These are phyloP conservation scores for Danio tinwini DNA, from an alignment of 2,797 vertebrate genomes.

Conservation along the genomic window DNA sequence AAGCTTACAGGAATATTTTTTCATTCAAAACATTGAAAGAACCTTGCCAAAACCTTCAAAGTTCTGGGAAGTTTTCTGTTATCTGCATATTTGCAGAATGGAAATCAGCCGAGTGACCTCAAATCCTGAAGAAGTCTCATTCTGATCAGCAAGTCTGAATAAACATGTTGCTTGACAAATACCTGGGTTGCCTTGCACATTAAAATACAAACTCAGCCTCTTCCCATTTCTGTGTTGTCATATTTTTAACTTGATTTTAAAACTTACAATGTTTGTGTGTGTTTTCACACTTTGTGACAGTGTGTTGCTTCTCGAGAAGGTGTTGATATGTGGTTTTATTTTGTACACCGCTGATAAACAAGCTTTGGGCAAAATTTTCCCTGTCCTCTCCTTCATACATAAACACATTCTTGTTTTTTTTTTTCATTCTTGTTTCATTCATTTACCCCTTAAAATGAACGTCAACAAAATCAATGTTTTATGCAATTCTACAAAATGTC, in stretches of 20 bases:
- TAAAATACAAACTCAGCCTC: slow-evolving; percentile 11
- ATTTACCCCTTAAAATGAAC: slow-evolving; percentile 28
- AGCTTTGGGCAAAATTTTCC: slow-evolving; percentile 18
- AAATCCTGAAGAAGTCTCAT: not conserved
- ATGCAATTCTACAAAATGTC: slow-evolving; percentile 57
- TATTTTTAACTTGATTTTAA: slow-evolving; percentile 13
- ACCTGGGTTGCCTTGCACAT: slow-evolving; percentile 22
- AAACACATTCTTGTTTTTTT: slow-evolving; percentile 11
- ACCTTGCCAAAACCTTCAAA: too few relatives aligned
- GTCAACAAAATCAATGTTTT: slow-evolving; percentile 22
- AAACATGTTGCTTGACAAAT: slow-evolving; percentile 41
- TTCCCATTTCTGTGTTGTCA: not conserved
- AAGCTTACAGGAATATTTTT: too few relatives aligned
- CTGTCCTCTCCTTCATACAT: too few relatives aligned
- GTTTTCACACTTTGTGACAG: not conserved
- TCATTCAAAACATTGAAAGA: too few relatives aligned
- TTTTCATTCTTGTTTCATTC: not conserved
- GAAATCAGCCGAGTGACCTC: slow-evolving; percentile 9
- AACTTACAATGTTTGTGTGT: slow-evolving; percentile 26
- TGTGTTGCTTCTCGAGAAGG: not conserved
- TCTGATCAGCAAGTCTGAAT: not conserved
- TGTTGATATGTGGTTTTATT: slow-evolving; percentile 8
- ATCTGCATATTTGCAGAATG: not conserved
- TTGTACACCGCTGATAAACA: slow-evolving; percentile 19
- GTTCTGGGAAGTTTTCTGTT: too few relatives aligned